Evolutionary conservation across 1,140 invertebrate genomes (phyloP).

Genomic region (Orussus abietinus): DNA sequence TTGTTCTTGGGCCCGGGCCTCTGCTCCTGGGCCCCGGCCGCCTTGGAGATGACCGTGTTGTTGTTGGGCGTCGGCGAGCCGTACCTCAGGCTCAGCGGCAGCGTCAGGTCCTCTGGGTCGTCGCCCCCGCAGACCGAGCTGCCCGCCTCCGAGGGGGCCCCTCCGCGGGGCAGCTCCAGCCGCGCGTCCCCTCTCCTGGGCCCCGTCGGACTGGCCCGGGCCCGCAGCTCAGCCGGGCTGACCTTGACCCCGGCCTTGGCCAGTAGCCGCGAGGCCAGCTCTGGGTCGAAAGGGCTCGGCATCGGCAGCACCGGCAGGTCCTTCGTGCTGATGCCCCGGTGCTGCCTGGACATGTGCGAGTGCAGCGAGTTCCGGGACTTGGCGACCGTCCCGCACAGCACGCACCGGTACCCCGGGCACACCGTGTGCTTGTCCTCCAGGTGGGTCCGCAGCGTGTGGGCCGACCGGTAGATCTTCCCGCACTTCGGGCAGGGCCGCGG

Average conservation of each 20-base stretch:
- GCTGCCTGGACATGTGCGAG: slow-evolving; percentile 89
- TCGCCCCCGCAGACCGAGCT: slow-evolving; percentile 71
- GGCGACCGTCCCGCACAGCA: slow-evolving; percentile 86
- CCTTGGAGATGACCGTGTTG: slow-evolving; percentile 49
- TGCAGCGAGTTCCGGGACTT: slow-evolving; percentile 87
- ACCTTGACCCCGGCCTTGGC: slow-evolving; percentile 86
- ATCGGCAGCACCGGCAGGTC: slow-evolving; percentile 85
- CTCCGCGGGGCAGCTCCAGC: slow-evolving; percentile 61
- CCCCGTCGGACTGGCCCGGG: slow-evolving; percentile 77
- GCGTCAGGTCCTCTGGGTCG: slow-evolving; percentile 76
- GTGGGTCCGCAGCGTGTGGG: slow-evolving; percentile 84
- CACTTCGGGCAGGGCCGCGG: slow-evolving; percentile 88
- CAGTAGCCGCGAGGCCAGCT: slow-evolving; percentile 72
- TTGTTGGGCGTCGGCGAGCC: slow-evolving; percentile 46
- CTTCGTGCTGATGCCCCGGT: slow-evolving; percentile 87
- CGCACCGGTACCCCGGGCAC: slow-evolving; percentile 86
- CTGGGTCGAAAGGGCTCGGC: slow-evolving; percentile 86
- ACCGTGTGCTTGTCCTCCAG: slow-evolving; percentile 89
- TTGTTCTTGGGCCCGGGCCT: slow-evolving; percentile 23
- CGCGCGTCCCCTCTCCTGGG: slow-evolving; percentile 73
- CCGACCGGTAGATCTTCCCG: slow-evolving; percentile 87
- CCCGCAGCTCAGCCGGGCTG: slow-evolving; percentile 74
- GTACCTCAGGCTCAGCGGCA: slow-evolving; percentile 52
- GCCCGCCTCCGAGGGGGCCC: slow-evolving; percentile 63
- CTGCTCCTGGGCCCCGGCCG: slow-evolving; percentile 12